Evolutionary conservation across 2,888 invertebrate species (phyloP), one percentile per base, ranked within the genome.

Genomic region (Drosophila tanythrix): DNA sequence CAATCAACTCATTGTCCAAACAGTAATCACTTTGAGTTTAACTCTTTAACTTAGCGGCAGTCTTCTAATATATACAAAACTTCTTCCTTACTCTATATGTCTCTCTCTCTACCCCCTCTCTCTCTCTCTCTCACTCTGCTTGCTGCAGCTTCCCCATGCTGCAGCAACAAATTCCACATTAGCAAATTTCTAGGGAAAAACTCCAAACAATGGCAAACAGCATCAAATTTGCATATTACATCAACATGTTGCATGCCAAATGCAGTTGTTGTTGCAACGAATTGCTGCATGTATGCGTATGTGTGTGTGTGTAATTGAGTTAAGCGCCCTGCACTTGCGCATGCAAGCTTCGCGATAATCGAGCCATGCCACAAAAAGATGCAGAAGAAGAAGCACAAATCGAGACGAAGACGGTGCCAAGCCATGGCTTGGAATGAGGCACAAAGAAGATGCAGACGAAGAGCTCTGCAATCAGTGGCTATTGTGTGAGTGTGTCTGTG

Each of bases 141-240:
- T 51, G 29, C 11, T 3, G 53, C 63, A 76, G 63, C 79, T 82
- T 77, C 77, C 74, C 70, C 64, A 69, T 70, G 66, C 68, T 56
- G 46, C 31, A 15, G 29, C 59, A 38, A 1, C 36, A 51, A 25
- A 48, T 65, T 74, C 70, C 65, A 74, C 57, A 66, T 77, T 78
- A 59, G 76, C 76, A 79, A 81, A 81, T 83, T 88, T 83, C 81
- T 69, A 43, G 38, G 48, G 78, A 77, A 86, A 76, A 79, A 59
- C 62, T 53, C 48, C 67, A 80, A 72, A 85, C 85, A 85, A 85
- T 85, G 84, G 75, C 71, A 71, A 52, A 66, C 63, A 75, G 75
- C 76, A 73, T 71, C 76, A 78, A 75, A 88, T 89, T 88, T 87
- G 83, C 87, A 88, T 88, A 89, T 87, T 89, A 87, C 87, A 89